Conservation (phyloP, 2,888 invertebrate genomes). For the Mesorhabditis spiculigera region DNA sequence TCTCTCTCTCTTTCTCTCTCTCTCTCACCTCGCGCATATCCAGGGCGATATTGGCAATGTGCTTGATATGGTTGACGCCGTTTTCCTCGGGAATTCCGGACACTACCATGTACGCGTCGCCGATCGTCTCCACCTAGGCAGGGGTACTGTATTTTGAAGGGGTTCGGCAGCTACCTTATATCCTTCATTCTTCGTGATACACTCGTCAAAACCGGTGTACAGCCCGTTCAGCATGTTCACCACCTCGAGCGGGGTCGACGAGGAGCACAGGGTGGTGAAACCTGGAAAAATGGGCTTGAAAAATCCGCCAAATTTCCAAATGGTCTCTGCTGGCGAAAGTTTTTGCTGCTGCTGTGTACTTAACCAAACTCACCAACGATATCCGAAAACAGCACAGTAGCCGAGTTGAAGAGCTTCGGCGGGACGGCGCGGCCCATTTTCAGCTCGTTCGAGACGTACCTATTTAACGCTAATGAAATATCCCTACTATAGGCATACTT, state of each 20-base stretch:
- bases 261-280: constrained; percentile 53
- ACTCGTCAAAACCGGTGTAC: constrained; percentile 54
- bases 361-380: constrained; percentile 8
- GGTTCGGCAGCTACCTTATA: constrained; percentile 31
- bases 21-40: constrained; percentile 42
- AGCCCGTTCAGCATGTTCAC: constrained; percentile 54
- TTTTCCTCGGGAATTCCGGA: constrained; percentile 56
- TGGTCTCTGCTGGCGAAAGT: background rate
- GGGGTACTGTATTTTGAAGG: background rate
- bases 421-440: constrained; percentile 53
- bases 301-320: background rate
- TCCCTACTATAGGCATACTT: constrained; percentile 16
- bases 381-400: constrained; percentile 50
- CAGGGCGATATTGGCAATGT: constrained; percentile 47
- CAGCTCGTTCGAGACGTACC: constrained; percentile 52
- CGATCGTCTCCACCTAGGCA: constrained; percentile 49
- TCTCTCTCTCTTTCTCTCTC: background rate
- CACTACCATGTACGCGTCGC: constrained; percentile 56
- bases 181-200: constrained; percentile 40
- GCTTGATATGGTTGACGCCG: constrained; percentile 43
- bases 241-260: constrained; percentile 52
- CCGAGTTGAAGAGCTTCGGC: constrained; percentile 48
- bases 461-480: constrained; percentile 6
- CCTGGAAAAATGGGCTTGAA: constrained; percentile 20
- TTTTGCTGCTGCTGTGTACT: too few species aligned